Conservation (phyloP, 23 tunicate species). For the Trididemnum clinides region DNA sequence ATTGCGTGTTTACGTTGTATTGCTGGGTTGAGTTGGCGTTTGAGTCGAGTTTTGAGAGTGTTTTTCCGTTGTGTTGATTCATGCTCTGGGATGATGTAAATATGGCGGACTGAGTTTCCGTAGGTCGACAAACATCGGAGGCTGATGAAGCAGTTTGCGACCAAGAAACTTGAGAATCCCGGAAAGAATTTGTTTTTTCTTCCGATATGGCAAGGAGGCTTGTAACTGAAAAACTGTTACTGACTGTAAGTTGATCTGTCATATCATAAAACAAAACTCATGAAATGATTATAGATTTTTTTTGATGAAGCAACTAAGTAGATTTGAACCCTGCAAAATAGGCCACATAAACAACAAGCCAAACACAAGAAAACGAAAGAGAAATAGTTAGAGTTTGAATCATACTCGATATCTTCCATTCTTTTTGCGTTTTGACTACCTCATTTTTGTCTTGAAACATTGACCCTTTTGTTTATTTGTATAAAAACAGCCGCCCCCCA, state of each 20-base stretch:
- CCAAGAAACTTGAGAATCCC: background rate
- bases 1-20: background rate
- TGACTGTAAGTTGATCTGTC: background rate
- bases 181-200: background rate
- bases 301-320: too few species aligned
- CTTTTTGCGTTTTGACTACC: too few species aligned
- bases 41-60: background rate
- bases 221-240: constrained; percentile 7
- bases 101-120: background rate
- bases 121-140: background rate
- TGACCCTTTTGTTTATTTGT: too few species aligned
- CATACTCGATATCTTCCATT: too few species aligned
- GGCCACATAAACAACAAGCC: too few species aligned
- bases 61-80: background rate
- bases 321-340: too few species aligned
- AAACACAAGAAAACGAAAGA: too few species aligned
- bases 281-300: too few species aligned
- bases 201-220: constrained; percentile 5
- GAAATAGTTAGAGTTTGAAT: too few species aligned
- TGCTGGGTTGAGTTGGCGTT: background rate
- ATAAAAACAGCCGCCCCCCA: too few species aligned
- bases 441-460: too few species aligned
- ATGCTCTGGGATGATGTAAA: background rate
- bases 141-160: background rate
- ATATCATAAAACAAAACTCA: constrained; percentile 5